These are phyloP conservation scores for Lasiommata megera DNA, from an alignment of 2,888 invertebrate genomes.

Conservation along the genomic window DNA sequence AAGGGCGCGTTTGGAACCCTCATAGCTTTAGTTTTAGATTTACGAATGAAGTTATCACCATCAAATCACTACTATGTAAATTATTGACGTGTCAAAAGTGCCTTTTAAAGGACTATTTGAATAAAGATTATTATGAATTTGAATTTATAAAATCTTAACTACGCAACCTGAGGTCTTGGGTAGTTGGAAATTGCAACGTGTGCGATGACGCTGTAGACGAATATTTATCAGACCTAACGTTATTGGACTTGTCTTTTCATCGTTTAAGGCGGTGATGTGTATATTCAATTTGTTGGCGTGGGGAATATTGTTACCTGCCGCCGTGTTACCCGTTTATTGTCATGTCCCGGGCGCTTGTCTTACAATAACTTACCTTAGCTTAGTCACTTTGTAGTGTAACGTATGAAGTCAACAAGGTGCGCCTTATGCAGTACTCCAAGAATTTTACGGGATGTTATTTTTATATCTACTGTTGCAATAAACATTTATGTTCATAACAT, in stretches of 20 bases:
- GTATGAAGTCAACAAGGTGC: neutral
- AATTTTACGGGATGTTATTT: neutral
- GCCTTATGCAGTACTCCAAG: neutral
- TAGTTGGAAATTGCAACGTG: slow-evolving; percentile 58
- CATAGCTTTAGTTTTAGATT: too few species aligned
- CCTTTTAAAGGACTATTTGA: too few species aligned
- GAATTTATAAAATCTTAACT: too few species aligned
- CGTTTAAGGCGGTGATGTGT: slow-evolving; percentile 76
- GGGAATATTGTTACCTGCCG: slow-evolving; percentile 71
- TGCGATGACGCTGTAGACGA: slow-evolving; percentile 50
- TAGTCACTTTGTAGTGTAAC: slow-evolving; percentile 8
- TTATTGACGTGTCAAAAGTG: too few species aligned
- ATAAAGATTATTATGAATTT: too few species aligned
- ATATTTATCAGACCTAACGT: slow-evolving; percentile 69
- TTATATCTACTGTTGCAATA: neutral
- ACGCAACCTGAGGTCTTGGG: slow-evolving; percentile 40
- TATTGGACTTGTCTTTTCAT: slow-evolving; percentile 76
- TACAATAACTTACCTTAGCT: slow-evolving; percentile 30
- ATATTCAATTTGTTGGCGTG: slow-evolving; percentile 75
- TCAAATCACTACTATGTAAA: too few species aligned
- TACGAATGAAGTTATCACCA: too few species aligned
- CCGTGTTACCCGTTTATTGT: slow-evolving; percentile 52
- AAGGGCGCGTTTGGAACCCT: too few species aligned
- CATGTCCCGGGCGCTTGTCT: slow-evolving; percentile 43
- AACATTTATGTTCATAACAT: too few species aligned